Percentiles rank a stretch among this genome's conserved stretches.
Evolutionary conservation across 2,888 invertebrate genomes (phyloP).

Genomic region (Caenorhabditis sp.): DNA sequence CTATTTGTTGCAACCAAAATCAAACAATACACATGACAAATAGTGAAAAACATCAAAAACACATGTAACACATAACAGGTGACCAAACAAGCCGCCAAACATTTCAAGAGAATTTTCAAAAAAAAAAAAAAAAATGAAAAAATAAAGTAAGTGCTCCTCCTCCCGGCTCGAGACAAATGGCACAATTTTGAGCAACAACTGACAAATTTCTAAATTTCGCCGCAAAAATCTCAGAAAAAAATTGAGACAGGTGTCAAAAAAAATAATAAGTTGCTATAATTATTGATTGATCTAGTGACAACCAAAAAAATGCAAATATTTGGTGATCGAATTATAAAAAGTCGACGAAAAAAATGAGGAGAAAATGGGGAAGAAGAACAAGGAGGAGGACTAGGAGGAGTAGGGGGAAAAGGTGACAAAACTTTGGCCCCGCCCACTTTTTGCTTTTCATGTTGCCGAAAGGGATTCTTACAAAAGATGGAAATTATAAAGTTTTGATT

Average conservation of each 20-base stretch:
- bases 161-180: neutral
- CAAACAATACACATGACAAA: no score
- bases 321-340: neutral
- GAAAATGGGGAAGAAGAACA: neutral
- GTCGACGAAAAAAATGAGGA: neutral
- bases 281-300: neutral
- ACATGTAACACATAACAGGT: no score
- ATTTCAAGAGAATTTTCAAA: no score
- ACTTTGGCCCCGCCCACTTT: neutral
- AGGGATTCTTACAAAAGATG: neutral
- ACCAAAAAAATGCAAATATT: neutral
- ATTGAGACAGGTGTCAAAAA: neutral
- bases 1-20: no score
- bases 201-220: slow-evolving; percentile 4
- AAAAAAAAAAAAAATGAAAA: no score
- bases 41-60: no score
- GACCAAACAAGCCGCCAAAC: no score
- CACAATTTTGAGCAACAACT: slow-evolving; percentile 5
- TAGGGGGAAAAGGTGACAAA: neutral
- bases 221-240: slow-evolving; percentile 3
- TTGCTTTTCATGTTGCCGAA: neutral
- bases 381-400: neutral
- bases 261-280: neutral
- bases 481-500: neutral
- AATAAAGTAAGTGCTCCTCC: neutral